Percentiles rank a stretch among this genome's conserved stretches.
Evolutionary conservation across 2,113 vertebrate species (phyloP).

Genomic region (Malurus melanocephalus): DNA sequence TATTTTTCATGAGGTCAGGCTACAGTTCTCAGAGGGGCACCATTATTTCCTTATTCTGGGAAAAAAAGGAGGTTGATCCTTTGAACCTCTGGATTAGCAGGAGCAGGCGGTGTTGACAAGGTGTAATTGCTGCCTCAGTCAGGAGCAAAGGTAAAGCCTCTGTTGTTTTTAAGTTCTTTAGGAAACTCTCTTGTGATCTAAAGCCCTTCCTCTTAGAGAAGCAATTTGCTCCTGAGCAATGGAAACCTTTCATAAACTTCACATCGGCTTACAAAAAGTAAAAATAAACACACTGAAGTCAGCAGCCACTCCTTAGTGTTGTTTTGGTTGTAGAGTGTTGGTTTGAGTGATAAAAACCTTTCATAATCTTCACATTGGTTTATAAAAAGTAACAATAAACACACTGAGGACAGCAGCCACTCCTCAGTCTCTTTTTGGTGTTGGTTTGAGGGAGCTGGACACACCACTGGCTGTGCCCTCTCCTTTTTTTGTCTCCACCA

Average conservation of each 20-base stretch:
- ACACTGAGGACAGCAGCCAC: not conserved
- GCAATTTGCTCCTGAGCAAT: conserved; percentile 8
- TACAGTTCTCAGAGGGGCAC: not conserved
- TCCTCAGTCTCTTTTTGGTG: not conserved
- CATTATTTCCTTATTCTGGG: conserved; percentile 24
- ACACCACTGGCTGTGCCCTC: fast-evolving
- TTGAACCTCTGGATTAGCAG: conserved; percentile 45
- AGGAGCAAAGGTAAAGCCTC: conserved; percentile 6
- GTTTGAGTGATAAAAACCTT: not conserved
- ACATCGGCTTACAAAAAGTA: not conserved
- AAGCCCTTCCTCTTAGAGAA: not conserved
- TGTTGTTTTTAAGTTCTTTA: conserved; percentile 24
- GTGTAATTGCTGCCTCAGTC: conserved; percentile 33
- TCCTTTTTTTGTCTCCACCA: not conserved
- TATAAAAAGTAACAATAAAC: not conserved
- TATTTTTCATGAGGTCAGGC: not conserved
- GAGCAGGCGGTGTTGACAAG: conserved; percentile 32
- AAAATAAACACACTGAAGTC: not conserved
- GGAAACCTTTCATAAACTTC: not conserved
- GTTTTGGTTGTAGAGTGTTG: not conserved
- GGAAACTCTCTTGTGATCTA: conserved; percentile 8
- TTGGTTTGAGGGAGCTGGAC: not conserved
- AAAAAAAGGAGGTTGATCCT: conserved; percentile 7
- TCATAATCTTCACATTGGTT: not conserved
- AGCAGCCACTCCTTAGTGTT: too few relatives aligned